Evolutionary conservation across 1,140 invertebrate genomes (phyloP).

Genomic region (Globodera ellingtonae): DNA sequence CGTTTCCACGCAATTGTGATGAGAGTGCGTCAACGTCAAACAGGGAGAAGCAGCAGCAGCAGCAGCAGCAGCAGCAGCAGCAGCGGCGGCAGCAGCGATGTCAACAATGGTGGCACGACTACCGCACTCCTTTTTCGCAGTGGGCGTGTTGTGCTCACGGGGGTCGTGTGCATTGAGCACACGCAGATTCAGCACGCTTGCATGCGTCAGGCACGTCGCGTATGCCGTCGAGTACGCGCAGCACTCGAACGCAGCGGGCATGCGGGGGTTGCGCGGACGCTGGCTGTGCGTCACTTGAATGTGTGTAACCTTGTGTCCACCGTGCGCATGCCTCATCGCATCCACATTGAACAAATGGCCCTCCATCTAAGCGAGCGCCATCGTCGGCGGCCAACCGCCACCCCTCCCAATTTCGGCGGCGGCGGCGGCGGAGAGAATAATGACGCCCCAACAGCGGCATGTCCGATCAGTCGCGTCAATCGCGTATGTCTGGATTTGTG

Average conservation of each 20-base stretch:
- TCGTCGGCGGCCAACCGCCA: too few relatives aligned
- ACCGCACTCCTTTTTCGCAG: constrained; percentile 2
- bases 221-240: not conserved
- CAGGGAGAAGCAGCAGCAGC: too few relatives aligned
- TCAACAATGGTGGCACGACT: not conserved
- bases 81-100: not conserved
- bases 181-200: not conserved
- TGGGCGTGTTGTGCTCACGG: constrained; percentile 1
- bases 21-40: not conserved
- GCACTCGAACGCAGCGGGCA: not conserved
- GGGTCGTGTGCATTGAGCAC: not conserved
- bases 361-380: not conserved
- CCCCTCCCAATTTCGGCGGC: too few relatives aligned
- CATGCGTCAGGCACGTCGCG: not conserved
- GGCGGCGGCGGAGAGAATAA: too few relatives aligned
- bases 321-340: not conserved
- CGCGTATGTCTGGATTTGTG: not conserved
- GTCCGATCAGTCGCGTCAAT: too few relatives aligned
- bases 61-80: too few relatives aligned
- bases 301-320: not conserved
- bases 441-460: too few relatives aligned
- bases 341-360: not conserved
- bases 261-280: not conserved
- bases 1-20: constrained; percentile 20
- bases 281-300: not conserved